Evolutionary conservation across 2,113 vertebrate species (phyloP).

Genomic region (Syrrhaptes paradoxus): DNA sequence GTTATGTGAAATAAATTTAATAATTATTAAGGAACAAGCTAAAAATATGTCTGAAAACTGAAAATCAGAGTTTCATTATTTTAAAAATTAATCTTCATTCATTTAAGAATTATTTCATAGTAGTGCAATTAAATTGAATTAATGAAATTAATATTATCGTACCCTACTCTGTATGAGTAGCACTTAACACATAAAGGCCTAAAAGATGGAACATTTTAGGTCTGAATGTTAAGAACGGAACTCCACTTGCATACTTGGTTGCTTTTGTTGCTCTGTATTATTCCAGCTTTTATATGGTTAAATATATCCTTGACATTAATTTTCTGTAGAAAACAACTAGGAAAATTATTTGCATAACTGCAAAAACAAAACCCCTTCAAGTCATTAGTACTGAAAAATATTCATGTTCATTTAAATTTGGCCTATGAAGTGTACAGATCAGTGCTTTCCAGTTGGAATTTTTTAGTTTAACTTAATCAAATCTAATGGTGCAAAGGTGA

Average conservation of each 20-base stretch:
- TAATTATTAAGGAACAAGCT: background rate
- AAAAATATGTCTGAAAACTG: background rate
- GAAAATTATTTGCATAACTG: background rate
- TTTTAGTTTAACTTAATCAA: conserved; percentile 9
- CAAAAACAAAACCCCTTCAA: background rate
- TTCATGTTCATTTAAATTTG: background rate
- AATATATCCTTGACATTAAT: background rate
- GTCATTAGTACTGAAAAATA: background rate
- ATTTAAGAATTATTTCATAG: background rate
- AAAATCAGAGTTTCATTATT: background rate
- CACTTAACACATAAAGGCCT: background rate
- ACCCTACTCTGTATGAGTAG: background rate
- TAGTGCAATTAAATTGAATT: background rate
- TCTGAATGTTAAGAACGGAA: background rate
- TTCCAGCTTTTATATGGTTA: background rate
- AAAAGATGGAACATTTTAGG: background rate
- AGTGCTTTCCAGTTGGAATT: background rate
- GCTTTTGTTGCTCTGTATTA: background rate
- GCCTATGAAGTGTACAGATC: background rate
- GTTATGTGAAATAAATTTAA: background rate
- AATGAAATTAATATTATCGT: background rate
- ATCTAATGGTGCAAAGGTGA: background rate
- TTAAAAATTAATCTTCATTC: background rate
- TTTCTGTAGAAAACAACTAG: background rate
- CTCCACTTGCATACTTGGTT: background rate